These are phyloP conservation scores for Pedionomus torquatus DNA, from an alignment of 2,113 vertebrate species.

Conservation along the genomic window DNA sequence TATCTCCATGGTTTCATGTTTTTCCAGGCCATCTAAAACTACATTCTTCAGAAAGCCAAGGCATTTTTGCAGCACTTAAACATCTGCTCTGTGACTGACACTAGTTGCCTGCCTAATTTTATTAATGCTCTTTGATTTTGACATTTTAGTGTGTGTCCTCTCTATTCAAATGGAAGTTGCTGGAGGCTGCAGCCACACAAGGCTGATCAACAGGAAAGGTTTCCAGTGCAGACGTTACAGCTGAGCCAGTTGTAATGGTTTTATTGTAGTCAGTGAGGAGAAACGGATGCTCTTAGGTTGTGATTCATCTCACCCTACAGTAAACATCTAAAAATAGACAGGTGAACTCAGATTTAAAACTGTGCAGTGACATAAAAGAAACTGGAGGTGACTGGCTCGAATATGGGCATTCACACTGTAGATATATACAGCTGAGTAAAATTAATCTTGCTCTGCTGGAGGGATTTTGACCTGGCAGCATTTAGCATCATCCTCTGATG, in stretches of 20 bases:
- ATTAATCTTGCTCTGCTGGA: neutral
- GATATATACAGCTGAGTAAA: neutral
- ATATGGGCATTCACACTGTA: neutral
- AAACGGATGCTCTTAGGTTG: neutral
- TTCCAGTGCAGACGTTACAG: neutral
- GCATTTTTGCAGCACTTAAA: neutral
- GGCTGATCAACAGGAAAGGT: neutral
- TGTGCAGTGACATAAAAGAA: neutral
- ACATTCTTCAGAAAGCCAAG: neutral
- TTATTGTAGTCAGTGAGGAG: neutral
- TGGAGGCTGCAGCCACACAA: neutral
- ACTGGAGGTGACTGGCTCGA: neutral
- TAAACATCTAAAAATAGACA: neutral
- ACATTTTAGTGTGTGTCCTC: slow-evolving; percentile 11
- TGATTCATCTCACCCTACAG: neutral
- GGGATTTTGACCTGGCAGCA: neutral
- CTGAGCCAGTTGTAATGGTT: neutral
- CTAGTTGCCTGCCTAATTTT: neutral
- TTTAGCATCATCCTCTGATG: neutral
- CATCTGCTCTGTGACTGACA: neutral
- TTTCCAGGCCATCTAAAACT: neutral
- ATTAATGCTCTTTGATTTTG: neutral
- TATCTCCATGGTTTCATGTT: neutral
- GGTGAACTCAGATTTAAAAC: neutral
- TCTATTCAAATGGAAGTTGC: neutral